phyloP scores from a whole-genome alignment of 2,113 vertebrate genomes.

The Symphodus melops region DNA sequence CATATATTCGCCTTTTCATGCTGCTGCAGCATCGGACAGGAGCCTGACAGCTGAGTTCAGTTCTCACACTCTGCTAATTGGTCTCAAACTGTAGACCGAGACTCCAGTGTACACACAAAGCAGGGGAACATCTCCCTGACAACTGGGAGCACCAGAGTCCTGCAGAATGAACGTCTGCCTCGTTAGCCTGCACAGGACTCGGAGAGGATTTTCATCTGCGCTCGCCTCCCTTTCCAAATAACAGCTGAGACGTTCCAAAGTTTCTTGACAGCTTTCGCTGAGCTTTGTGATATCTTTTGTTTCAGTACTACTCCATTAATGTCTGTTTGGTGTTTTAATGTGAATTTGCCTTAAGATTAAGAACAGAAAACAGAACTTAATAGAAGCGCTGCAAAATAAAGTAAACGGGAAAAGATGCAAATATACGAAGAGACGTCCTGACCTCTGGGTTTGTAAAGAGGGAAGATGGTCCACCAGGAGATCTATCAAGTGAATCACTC shows the following conservation, averaged over 20 bases:
- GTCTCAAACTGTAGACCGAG: conserved; percentile 50
- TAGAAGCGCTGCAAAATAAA: no score
- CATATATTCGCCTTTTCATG: conserved; percentile 57
- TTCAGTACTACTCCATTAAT: not conserved
- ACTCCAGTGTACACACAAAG: conserved; percentile 30
- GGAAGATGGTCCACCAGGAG: no score
- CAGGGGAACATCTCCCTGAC: conserved; percentile 50
- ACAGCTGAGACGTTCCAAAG: not conserved
- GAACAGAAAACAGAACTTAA: no score
- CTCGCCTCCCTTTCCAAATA: not conserved
- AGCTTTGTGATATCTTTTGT: not conserved
- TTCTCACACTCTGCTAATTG: conserved; percentile 66
- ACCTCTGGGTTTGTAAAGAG: no score
- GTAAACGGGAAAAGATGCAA: no score
- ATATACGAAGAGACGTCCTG: no score
- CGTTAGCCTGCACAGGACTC: conserved; percentile 13
- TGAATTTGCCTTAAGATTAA: no score
- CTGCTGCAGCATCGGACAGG: not conserved
- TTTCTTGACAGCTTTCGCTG: conserved; percentile 3
- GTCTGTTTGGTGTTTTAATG: no score
- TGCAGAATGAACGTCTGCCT: conserved; percentile 28
- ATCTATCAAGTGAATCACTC: no score
- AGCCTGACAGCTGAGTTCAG: conserved; percentile 53
- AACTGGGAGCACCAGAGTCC: conserved; percentile 19
- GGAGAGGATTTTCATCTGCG: not conserved